phyloP scores from a whole-genome alignment of 1,140 invertebrate species.

The Metaphire vulgaris region DNA sequence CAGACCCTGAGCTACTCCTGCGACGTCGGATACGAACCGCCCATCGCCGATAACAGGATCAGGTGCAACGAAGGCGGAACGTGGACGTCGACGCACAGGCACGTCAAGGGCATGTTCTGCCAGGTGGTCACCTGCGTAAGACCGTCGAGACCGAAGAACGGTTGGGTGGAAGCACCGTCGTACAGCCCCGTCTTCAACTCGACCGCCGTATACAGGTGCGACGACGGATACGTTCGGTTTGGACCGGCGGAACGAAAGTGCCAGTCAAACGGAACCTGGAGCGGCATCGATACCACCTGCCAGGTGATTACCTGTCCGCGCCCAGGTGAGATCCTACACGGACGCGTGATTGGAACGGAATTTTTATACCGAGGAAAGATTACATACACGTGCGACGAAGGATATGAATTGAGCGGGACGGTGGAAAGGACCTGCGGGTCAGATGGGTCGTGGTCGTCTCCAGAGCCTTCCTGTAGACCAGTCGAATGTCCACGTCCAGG shows the following conservation, averaged over 20 bases:
- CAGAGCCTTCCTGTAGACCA: slow-evolving; percentile 34
- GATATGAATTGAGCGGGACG: background rate
- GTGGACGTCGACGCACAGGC: too few relatives aligned
- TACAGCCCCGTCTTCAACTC: background rate
- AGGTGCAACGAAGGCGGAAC: too few relatives aligned
- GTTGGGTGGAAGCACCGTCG: background rate
- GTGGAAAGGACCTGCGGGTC: slow-evolving; percentile 26
- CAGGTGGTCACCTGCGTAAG: too few relatives aligned
- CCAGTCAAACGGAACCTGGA: slow-evolving; percentile 77
- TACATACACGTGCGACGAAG: background rate
- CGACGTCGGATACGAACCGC: too few relatives aligned
- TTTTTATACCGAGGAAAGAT: background rate
- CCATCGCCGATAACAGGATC: too few relatives aligned
- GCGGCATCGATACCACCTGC: slow-evolving; percentile 71
- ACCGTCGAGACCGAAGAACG: background rate
- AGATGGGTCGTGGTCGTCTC: slow-evolving; percentile 33
- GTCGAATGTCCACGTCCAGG: slow-evolving; percentile 31
- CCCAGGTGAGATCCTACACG: background rate
- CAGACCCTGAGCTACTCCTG: too few relatives aligned
- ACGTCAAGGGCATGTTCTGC: too few relatives aligned
- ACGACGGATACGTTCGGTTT: slow-evolving; percentile 70
- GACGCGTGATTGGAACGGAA: background rate
- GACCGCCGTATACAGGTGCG: slow-evolving; percentile 62
- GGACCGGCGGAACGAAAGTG: slow-evolving; percentile 66
- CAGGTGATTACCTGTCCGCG: slow-evolving; percentile 54